Evolutionary conservation across 2,113 vertebrate species (phyloP).

Genomic region (Poecile atricapillus): DNA sequence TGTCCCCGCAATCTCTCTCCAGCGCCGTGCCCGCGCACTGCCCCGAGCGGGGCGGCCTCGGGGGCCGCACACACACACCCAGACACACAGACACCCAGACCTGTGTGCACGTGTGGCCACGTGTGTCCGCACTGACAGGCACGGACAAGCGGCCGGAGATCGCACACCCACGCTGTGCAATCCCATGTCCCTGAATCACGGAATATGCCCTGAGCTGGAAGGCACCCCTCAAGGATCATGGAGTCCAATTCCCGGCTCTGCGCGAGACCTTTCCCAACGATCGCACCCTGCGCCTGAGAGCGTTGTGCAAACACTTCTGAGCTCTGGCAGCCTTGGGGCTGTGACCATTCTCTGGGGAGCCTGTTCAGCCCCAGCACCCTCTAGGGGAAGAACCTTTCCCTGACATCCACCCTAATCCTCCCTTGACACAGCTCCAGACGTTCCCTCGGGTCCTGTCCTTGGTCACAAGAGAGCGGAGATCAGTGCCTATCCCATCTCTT

Average conservation of each 20-base stretch:
- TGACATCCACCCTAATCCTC: rapidly evolving
- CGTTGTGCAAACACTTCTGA: background rate
- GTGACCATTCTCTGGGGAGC: background rate
- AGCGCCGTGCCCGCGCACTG: background rate
- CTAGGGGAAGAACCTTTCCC: background rate
- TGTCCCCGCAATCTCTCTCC: background rate
- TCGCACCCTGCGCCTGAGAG: background rate
- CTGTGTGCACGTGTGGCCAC: background rate
- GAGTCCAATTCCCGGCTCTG: background rate
- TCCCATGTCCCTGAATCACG: background rate
- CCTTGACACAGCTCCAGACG: background rate
- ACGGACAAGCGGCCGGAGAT: background rate
- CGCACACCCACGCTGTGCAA: background rate
- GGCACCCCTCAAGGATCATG: background rate
- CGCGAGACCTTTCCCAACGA: background rate
- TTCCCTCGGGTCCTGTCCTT: background rate
- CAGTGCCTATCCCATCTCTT: background rate
- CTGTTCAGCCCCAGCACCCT: rapidly evolving
- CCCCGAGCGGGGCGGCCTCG: background rate
- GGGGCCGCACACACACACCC: background rate
- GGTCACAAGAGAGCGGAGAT: background rate
- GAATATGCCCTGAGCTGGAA: background rate
- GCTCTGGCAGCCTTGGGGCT: background rate
- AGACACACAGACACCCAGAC: too few relatives aligned
- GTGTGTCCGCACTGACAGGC: background rate